Base-by-base conservation (phyloP, 2,113 vertebrate genomes). In the Herpetotheres cachinnans region DNA sequence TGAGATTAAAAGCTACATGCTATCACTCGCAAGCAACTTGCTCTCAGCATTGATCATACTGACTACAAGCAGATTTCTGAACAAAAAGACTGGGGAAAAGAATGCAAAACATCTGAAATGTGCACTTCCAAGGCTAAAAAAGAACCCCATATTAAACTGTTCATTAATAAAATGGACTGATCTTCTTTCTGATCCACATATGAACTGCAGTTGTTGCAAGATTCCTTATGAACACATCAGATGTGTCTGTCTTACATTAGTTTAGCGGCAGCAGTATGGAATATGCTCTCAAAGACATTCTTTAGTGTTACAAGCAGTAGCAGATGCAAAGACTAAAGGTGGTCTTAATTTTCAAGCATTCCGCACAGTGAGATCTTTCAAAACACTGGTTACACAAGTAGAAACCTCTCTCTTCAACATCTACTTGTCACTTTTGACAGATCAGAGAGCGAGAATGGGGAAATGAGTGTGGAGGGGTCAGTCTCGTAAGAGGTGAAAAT, bases 201-300 rank as follows among this genome's bases (percentile, higher is more conserved):
- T 5, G 8, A 91, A 76, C 13, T 42, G 25, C 30, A 79, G 52
- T 6, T 55, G 26, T 72, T 61, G 42, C 54, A 90, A 73, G 32
- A 66, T 8, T 76, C 62, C 49, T 55, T 47, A 70, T 15, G 16
- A 88, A 84, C 21, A 30, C 16, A 65, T n/a, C 49, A 76, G 20
- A 20, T 1, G 0, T 4, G 17, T 26, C 38, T 86, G 32, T 58
- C 38, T 83, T 25, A 30, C 0, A 0, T 52, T 6, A 46, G 15
- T 69, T 71, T 30, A 78, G n/a, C 3, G 73, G 65, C 26, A 93
- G 61, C 14, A 44, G 19, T 22, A 62, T 3, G 18, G 58, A 84
- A 46, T 12, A 50, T 2, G 16, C 38, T 79, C 21, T 47, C 36
- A 38, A 62, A 78, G 44, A 72, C 26, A 71, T 32, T 70, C 69